Conservation (phyloP, 1,140 invertebrate genomes). For the Heterodera carotae region DNA sequence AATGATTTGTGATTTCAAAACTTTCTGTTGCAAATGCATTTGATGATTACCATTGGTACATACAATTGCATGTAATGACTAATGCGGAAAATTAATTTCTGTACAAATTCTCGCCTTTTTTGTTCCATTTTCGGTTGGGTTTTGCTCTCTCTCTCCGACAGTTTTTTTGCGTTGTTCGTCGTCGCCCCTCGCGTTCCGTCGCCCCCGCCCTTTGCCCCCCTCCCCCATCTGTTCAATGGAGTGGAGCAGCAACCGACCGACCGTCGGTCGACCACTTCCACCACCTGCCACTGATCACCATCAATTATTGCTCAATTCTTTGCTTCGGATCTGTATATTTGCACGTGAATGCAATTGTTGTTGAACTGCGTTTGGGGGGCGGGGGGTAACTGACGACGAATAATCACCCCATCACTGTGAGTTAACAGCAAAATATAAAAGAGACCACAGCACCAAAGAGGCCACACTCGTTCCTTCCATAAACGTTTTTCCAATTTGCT, state of each 20-base stretch:
- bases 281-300: neutral
- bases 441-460: neutral
- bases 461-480: neutral
- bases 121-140: no score
- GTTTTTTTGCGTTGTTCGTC: no score
- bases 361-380: neutral
- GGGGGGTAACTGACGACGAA: neutral
- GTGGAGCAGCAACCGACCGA: constrained; percentile 1
- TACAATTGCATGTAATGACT: no score
- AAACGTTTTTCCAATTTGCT: no score
- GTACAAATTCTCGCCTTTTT: no score
- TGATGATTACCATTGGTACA: no score
- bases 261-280: neutral
- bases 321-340: neutral
- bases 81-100: no score
- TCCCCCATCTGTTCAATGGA: neutral
- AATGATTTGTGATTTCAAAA: no score
- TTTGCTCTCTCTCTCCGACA: no score
- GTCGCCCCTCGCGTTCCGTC: no score
- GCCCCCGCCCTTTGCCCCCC: no score
- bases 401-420: neutral
- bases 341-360: neutral
- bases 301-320: neutral
- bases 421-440: neutral
- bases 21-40: no score